Evolutionary conservation across 2,113 vertebrate genomes (phyloP).

Genomic region (Cololabis saira): DNA sequence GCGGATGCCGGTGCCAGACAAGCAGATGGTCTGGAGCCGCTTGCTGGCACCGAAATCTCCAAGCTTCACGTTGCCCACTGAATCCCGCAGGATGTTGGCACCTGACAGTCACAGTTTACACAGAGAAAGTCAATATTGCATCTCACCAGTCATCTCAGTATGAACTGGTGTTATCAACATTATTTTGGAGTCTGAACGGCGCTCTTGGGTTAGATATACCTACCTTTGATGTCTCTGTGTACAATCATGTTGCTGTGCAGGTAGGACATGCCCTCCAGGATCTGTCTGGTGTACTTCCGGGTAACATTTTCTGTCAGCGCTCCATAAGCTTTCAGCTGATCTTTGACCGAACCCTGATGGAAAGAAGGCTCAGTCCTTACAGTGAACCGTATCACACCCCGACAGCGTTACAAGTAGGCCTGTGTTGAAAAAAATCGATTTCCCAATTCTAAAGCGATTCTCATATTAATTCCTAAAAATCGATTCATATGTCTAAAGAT

Average conservation of each 20-base stretch:
- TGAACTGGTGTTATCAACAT: background rate
- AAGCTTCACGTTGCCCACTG: constrained; percentile 94
- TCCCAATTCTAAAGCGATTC: too few species aligned
- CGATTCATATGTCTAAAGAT: too few species aligned
- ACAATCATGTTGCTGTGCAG: constrained; percentile 99
- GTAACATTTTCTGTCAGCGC: constrained; percentile 95
- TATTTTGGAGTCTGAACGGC: background rate
- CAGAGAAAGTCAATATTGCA: constrained; percentile 10
- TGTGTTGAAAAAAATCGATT: too few species aligned
- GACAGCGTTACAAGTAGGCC: too few species aligned
- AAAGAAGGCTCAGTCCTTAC: constrained; percentile 2
- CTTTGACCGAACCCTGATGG: constrained; percentile 92
- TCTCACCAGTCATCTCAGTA: too few species aligned
- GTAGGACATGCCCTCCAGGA: constrained; percentile 95
- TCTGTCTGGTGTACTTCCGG: constrained; percentile 95
- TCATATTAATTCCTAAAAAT: too few species aligned
- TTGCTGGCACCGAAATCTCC: constrained; percentile 98
- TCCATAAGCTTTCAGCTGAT: constrained; percentile 95
- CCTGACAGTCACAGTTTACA: constrained; percentile 75
- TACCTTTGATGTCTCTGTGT: constrained; percentile 97
- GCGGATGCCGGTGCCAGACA: constrained; percentile 93
- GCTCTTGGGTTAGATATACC: background rate
- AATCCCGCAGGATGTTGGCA: constrained; percentile 96
- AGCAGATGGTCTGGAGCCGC: constrained; percentile 95
- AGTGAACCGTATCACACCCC: background rate